A percentile compares a stretch with the other conserved stretches of the same genome.
These are phyloP conservation scores for Nematolebias whitei DNA, from an alignment of 2,113 vertebrate species.

Conservation along the genomic window DNA sequence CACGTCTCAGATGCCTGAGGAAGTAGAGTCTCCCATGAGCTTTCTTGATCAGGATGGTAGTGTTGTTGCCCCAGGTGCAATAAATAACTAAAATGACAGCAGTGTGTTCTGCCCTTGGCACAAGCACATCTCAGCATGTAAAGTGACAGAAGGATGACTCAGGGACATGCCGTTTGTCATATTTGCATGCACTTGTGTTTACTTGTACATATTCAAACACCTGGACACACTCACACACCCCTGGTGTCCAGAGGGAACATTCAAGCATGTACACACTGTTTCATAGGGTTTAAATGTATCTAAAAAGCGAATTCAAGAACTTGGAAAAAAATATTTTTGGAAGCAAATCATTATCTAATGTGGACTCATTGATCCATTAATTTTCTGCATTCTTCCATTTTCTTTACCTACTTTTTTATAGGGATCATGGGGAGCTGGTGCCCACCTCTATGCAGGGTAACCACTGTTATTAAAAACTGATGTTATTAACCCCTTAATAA, in stretches of 20 bases:
- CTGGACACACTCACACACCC: not conserved
- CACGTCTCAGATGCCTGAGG: no score
- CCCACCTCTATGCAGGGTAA: no score
- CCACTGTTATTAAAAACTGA: no score
- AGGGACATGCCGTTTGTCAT: conserved; percentile 19
- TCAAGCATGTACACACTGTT: not conserved
- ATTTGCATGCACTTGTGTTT: conserved; percentile 45
- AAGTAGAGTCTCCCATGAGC: no score
- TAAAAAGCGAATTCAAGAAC: conserved; percentile 15
- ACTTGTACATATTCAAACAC: conserved; percentile 32
- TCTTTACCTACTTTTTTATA: no score
- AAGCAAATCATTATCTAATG: not conserved
- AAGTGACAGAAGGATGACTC: conserved; percentile 20
- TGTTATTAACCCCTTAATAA: no score
- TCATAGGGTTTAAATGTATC: not conserved
- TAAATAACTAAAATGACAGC: conserved; percentile 14
- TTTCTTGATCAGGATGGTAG: no score
- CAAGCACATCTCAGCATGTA: conserved; percentile 35
- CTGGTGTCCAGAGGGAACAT: conserved; percentile 1
- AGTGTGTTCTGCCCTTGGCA: conserved; percentile 16
- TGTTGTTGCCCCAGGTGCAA: no score
- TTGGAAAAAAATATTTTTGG: not conserved
- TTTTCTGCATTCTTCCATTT: no score
- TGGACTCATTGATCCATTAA: not conserved
- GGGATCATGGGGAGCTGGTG: no score